Percentiles rank a stretch among this genome's conserved stretches.
Evolutionary conservation across 1,140 invertebrate genomes (phyloP).

Genomic region (Habropoda laboriosa): DNA sequence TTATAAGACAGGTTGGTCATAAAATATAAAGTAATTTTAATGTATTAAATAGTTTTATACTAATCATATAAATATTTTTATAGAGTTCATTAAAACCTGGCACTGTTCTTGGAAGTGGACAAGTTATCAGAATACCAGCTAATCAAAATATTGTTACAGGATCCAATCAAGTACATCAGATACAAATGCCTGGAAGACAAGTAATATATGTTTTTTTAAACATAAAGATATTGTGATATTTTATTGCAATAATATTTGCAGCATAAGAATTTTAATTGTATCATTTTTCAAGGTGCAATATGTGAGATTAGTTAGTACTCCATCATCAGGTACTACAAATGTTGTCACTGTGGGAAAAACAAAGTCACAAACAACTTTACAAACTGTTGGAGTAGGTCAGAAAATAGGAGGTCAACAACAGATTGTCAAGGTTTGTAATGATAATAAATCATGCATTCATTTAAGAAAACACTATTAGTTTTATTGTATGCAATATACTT

Average conservation of each 20-base stretch:
- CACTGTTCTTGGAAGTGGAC: slow-evolving; percentile 79
- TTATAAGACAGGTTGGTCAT: slow-evolving; percentile 83
- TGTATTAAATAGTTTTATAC: not conserved
- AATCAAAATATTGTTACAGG: slow-evolving; percentile 81
- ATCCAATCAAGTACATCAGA: slow-evolving; percentile 85
- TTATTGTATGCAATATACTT: slow-evolving; percentile 6
- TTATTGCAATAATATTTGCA: not conserved
- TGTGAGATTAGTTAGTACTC: slow-evolving; percentile 86
- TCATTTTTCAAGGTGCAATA: slow-evolving; percentile 85
- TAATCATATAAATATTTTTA: slow-evolving; percentile 34
- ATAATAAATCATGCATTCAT: not conserved
- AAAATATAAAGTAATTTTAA: not conserved
- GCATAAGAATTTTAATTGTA: not conserved
- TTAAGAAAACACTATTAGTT: not conserved
- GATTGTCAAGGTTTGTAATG: slow-evolving; percentile 74
- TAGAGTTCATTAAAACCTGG: slow-evolving; percentile 79
- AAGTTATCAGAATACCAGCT: slow-evolving; percentile 85
- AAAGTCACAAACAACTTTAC: slow-evolving; percentile 74
- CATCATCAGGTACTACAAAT: slow-evolving; percentile 76
- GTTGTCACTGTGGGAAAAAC: slow-evolving; percentile 79
- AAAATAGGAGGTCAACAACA: slow-evolving; percentile 76
- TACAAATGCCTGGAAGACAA: slow-evolving; percentile 87
- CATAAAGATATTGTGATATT: not conserved
- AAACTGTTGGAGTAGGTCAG: slow-evolving; percentile 76
- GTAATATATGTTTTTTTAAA: slow-evolving; percentile 73